Conservation (phyloP, 2,888 invertebrate species). For the Eilema sororculum region DNA sequence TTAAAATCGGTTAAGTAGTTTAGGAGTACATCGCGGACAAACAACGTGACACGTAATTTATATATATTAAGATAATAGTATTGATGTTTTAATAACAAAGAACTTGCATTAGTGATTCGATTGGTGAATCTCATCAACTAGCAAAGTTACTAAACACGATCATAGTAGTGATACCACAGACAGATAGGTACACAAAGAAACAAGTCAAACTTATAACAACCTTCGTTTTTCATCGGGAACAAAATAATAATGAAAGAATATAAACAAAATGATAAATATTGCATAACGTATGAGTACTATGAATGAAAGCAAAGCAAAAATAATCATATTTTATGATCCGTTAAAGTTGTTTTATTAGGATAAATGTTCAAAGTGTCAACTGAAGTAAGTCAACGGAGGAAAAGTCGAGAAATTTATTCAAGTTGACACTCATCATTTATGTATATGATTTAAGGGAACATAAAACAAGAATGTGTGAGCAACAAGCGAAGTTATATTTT, state of each 20-base stretch:
- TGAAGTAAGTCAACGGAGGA: conserved; percentile 28
- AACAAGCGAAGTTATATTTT: conserved; percentile 38
- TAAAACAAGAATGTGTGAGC: conserved; percentile 37
- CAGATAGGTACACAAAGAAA: too few species aligned
- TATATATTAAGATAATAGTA: too few species aligned
- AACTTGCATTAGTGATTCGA: background rate
- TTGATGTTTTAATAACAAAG: background rate
- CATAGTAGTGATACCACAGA: too few species aligned
- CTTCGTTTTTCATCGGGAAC: too few species aligned
- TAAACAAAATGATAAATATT: background rate
- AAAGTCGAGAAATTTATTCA: conserved; percentile 48
- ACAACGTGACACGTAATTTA: too few species aligned
- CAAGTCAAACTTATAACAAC: background rate
- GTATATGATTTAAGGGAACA: conserved; percentile 49
- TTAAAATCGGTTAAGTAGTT: too few species aligned
- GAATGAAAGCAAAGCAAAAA: conserved; percentile 18
- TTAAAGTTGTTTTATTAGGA: conserved; percentile 40
- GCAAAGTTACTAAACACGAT: too few species aligned
- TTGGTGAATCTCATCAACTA: background rate
- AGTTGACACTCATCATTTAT: conserved; percentile 50
- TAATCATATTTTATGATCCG: conserved; percentile 27
- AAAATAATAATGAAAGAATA: too few species aligned
- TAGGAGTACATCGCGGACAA: too few species aligned
- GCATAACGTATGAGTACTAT: conserved; percentile 3
- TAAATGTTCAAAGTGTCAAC: conserved; percentile 44